These are phyloP conservation scores for Drosophila diplacantha DNA, from an alignment of 2,888 invertebrate species.

Conservation along the genomic window DNA sequence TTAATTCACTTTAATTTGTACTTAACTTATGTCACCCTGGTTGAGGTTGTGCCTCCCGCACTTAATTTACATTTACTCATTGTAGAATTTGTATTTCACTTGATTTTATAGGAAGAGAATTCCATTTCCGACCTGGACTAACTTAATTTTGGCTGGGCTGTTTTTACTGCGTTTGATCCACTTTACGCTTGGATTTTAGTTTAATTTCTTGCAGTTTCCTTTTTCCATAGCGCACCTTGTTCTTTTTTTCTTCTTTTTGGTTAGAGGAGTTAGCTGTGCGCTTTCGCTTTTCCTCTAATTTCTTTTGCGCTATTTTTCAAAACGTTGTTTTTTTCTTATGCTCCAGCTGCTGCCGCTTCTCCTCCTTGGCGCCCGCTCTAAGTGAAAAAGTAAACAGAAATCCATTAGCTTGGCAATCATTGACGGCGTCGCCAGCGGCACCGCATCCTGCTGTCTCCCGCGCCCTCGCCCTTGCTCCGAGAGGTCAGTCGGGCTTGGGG, in stretches of 20 bases:
- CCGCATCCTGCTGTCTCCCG: slow-evolving; percentile 30
- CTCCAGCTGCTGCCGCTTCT: slow-evolving; percentile 15
- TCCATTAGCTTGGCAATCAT: slow-evolving; percentile 75
- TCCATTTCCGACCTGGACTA: background rate
- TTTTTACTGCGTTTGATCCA: slow-evolving; percentile 55
- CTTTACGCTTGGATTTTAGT: slow-evolving; percentile 66
- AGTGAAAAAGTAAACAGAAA: slow-evolving; percentile 76
- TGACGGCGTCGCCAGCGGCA: slow-evolving; percentile 61
- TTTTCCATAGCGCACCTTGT: slow-evolving; percentile 27
- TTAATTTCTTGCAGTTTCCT: slow-evolving; percentile 64
- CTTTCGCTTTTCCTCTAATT: slow-evolving; percentile 69
- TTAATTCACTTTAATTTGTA: background rate
- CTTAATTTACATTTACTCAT: background rate
- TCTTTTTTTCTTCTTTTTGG: slow-evolving; percentile 14
- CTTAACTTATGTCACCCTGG: background rate
- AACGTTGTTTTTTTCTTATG: slow-evolving; percentile 36
- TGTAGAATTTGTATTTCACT: background rate
- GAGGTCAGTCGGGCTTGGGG: slow-evolving; percentile 31
- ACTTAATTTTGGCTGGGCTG: slow-evolving; percentile 15
- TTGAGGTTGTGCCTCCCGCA: background rate
- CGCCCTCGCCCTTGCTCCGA: slow-evolving; percentile 19
- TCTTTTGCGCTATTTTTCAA: slow-evolving; percentile 66
- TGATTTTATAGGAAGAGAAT: background rate
- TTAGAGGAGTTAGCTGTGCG: slow-evolving; percentile 50
- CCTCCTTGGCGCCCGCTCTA: slow-evolving; percentile 50